These are phyloP conservation scores for Pediacus dermestoides DNA, from an alignment of 2,888 invertebrate genomes.

Conservation along the genomic window DNA sequence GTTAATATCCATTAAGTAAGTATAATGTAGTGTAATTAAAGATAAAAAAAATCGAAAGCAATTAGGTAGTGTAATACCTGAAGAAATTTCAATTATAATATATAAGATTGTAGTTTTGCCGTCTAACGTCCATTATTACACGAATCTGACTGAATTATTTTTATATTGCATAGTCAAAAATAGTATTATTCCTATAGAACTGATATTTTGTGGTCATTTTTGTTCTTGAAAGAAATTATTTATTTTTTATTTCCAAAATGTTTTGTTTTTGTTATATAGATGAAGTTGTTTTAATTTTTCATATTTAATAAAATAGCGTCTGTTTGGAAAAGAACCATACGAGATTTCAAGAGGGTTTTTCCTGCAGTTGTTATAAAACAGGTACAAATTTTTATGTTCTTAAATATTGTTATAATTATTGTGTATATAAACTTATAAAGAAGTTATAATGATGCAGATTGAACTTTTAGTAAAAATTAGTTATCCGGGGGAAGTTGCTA, in stretches of 20 bases:
- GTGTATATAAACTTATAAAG: too few species aligned
- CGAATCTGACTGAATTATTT: conserved; percentile 41
- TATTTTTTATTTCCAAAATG: conserved; percentile 9
- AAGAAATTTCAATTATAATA: conserved; percentile 4
- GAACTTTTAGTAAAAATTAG: too few species aligned
- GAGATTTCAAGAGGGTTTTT: too few species aligned
- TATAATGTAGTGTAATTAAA: conserved; percentile 2
- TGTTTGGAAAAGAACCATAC: too few species aligned
- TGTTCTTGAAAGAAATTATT: too few species aligned
- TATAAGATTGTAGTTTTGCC: conserved; percentile 22
- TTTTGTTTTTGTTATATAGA: conserved; percentile 17
- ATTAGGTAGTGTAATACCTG: too few species aligned
- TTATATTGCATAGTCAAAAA: conserved; percentile 33
- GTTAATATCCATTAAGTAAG: not conserved
- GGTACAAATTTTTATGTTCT: too few species aligned
- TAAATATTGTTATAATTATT: too few species aligned
- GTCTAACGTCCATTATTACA: conserved; percentile 39
- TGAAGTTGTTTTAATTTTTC: conserved; percentile 3
- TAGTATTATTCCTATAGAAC: conserved; percentile 31
- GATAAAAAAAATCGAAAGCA: conserved; percentile 8
- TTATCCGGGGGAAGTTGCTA: too few species aligned
- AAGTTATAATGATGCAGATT: too few species aligned
- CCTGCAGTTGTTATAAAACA: too few species aligned
- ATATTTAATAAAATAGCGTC: conserved; percentile 2
- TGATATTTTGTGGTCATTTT: conserved; percentile 24